phyloP scores from a whole-genome alignment of 2,888 invertebrate species.

The Xylocampa areola region DNA sequence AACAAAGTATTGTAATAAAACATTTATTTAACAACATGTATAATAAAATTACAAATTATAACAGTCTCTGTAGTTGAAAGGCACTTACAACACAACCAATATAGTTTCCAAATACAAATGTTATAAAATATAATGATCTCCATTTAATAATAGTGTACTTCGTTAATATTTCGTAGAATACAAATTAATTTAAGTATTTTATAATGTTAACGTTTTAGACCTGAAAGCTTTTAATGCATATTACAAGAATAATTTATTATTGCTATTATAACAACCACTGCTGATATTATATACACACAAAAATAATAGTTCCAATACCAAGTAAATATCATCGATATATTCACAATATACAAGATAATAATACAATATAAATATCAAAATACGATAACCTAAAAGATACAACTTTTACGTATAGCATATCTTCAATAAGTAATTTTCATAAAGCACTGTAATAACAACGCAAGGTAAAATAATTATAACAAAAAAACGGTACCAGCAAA shows the following conservation, averaged over 20 bases:
- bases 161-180: background rate
- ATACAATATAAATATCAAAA: constrained; percentile 11
- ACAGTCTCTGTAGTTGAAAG: constrained; percentile 76
- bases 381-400: too few relatives aligned
- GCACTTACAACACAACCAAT: constrained; percentile 79
- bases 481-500: too few relatives aligned
- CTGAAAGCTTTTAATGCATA: background rate
- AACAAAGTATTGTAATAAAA: constrained; percentile 31
- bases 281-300: constrained; percentile 1
- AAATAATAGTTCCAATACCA: constrained; percentile 1
- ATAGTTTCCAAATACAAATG: constrained; percentile 34
- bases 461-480: too few relatives aligned
- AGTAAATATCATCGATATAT: constrained; percentile 3
- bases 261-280: constrained; percentile 8
- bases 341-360: constrained; percentile 1
- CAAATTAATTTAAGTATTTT: constrained; percentile 5
- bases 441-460: too few relatives aligned
- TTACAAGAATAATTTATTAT: constrained; percentile 4
- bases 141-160: constrained; percentile 15
- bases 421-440: too few relatives aligned
- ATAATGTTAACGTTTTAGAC: background rate
- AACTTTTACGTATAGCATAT: constrained; percentile 3
- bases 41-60: constrained; percentile 68
- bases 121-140: constrained; percentile 12
- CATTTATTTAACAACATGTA: constrained; percentile 76